These are phyloP conservation scores for Papilio polytes DNA, from an alignment of 1,140 invertebrate species.

Conservation along the genomic window DNA sequence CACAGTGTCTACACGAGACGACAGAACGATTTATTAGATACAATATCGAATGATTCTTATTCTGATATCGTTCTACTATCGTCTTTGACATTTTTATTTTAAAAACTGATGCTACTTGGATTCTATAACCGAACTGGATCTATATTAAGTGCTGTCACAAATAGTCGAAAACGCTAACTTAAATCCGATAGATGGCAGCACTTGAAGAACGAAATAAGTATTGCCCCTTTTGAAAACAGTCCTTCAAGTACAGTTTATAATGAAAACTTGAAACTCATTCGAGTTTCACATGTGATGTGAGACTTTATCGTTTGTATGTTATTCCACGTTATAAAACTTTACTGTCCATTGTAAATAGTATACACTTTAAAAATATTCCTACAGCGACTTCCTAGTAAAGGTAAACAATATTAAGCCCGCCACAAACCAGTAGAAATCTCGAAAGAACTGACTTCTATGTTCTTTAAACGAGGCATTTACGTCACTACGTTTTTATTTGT, in stretches of 20 bases:
- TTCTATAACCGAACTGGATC: neutral
- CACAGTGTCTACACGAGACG: constrained; percentile 14
- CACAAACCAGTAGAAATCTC: constrained; percentile 12
- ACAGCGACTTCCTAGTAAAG: neutral
- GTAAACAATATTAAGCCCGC: neutral
- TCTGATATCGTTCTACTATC: neutral
- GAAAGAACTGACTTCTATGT: constrained; percentile 4
- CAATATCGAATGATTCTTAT: constrained; percentile 17
- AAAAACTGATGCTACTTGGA: neutral
- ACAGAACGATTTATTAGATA: constrained; percentile 13
- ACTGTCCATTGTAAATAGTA: neutral
- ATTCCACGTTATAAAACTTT: neutral
- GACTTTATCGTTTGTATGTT: neutral
- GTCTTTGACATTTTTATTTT: neutral
- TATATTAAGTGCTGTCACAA: neutral
- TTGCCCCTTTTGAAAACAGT: neutral
- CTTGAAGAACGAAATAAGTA: neutral
- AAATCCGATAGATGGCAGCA: neutral
- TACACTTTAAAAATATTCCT: neutral
- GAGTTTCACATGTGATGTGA: neutral
- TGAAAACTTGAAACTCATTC: neutral
- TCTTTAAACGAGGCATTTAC: constrained; percentile 21
- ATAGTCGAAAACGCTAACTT: neutral
- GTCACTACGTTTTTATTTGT: constrained; percentile 10
- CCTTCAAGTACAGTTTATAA: neutral